A percentile compares a stretch with the other conserved stretches of the same genome.
Evolutionary conservation across 2,888 invertebrate genomes (phyloP).

Genomic region (Exephanes ischioxanthus): DNA sequence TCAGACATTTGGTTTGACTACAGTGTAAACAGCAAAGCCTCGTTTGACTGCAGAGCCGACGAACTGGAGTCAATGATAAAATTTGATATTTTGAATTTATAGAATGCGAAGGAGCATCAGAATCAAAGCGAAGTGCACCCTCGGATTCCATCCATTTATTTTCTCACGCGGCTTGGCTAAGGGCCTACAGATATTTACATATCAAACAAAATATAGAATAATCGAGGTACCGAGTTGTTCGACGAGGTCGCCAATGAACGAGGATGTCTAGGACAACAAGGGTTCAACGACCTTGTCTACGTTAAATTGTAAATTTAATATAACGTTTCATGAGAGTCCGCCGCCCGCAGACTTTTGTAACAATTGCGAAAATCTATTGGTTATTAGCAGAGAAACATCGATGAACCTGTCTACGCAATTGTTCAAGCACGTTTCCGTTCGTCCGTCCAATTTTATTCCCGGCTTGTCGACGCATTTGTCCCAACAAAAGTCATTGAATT

Average conservation of each 20-base stretch:
- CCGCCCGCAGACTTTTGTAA: constrained; percentile 90
- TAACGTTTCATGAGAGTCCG: constrained; percentile 72
- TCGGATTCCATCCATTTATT: background rate
- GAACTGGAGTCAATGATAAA: background rate
- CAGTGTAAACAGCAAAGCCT: constrained; percentile 21
- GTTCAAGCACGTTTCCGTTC: constrained; percentile 95
- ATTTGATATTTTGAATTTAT: background rate
- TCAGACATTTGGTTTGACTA: constrained; percentile 4
- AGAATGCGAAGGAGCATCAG: background rate
- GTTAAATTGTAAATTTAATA: constrained; percentile 4
- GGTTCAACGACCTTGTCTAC: constrained; percentile 1
- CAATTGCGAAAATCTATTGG: constrained; percentile 95
- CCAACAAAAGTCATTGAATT: constrained; percentile 98
- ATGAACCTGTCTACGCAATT: constrained; percentile 98
- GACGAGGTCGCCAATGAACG: constrained; percentile 19
- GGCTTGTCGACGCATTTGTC: constrained; percentile 98
- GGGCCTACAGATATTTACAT: background rate
- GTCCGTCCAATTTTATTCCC: constrained; percentile 93
- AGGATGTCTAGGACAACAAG: constrained; percentile 30
- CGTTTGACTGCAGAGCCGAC: background rate
- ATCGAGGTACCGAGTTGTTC: constrained; percentile 28
- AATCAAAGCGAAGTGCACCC: background rate
- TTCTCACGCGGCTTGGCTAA: background rate
- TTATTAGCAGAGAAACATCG: constrained; percentile 95
- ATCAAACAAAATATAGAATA: background rate